Evolutionary conservation across 2,888 invertebrate genomes (phyloP), one percentile per base, ranked within the genome.

Genomic region (Ischnura elegans): DNA sequence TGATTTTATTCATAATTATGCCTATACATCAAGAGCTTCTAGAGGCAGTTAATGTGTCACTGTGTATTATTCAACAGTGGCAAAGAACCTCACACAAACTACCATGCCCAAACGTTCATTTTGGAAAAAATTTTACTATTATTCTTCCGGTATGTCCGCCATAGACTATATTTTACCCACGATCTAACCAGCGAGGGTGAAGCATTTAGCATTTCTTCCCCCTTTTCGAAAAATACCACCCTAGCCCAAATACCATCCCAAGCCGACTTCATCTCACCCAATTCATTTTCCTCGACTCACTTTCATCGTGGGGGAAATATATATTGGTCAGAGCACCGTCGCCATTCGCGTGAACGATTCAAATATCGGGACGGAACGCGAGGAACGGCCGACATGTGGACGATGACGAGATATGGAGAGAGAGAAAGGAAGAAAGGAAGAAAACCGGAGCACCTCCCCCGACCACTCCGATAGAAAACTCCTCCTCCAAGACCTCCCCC

Each of bases 281-380:
- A 87, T 76, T 76, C 76, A 36, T 55, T 87, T 61, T 55, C 55
- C 25, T 36, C 47, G 42, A 5, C 87, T 87, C 87, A 46, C 55
- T 51, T 87, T 55, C 51, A 47, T 16, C 87, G 36, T 29, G 51
- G 90, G 29, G 90, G 29, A 90, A 29, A 90, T 61, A 90, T 66
- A 90, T 90, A 90, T 90, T 90, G 90, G 90, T 90, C 90, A 66
- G 55, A 87, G 87, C 55, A 87, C 46, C 87, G 87, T 87, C 87
- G 55, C 87, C 87, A 55, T 19, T 61, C 90, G 90, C 90, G 90
- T 61, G 61, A 90, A 90, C 55, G 55, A 90, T 61, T 55, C 90
- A 43, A 90, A 90, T 90, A 90, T 90, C 90, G 87, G 42, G 55
- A 87, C 87, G 90, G 90, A 90, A 90, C 90, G 90, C 90, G 61